phyloP scores from a whole-genome alignment of 2,113 vertebrate genomes.

The Ammodytes dubius region DNA sequence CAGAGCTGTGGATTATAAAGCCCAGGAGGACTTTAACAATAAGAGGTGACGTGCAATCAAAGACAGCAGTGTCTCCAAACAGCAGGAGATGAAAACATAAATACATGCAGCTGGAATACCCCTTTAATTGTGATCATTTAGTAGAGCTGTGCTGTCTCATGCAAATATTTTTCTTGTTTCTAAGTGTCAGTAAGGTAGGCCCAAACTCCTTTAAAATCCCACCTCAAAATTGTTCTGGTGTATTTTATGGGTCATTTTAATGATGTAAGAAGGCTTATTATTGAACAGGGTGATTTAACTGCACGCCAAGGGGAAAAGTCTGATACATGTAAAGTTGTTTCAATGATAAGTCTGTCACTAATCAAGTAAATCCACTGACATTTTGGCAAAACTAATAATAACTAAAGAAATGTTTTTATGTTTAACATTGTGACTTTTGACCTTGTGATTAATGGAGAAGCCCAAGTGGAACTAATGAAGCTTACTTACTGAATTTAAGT shows the following conservation, averaged over 20 bases:
- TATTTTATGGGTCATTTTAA: neutral
- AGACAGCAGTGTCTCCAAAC: conserved; percentile 53
- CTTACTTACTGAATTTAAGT: neutral
- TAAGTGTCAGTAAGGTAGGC: no score
- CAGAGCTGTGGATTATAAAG: conserved; percentile 63
- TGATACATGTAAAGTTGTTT: neutral
- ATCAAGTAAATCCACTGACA: neutral
- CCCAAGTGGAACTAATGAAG: conserved; percentile 6
- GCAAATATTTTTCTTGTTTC: neutral
- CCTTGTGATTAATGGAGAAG: no score
- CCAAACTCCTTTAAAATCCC: neutral
- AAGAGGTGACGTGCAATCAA: conserved; percentile 65
- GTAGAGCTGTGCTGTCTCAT: no score
- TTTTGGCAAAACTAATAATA: neutral
- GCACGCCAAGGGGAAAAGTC: neutral
- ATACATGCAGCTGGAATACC: neutral
- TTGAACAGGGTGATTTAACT: neutral
- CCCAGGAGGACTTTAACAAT: conserved; percentile 66
- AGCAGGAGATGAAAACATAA: conserved; percentile 8
- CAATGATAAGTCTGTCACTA: neutral
- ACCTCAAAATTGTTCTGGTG: neutral
- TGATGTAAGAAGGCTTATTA: neutral
- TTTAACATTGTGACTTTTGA: no score
- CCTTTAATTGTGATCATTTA: neutral
- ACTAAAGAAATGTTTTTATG: no score